phyloP scores from a whole-genome alignment of 2,113 vertebrate genomes.

The Etheostoma cragini region DNA sequence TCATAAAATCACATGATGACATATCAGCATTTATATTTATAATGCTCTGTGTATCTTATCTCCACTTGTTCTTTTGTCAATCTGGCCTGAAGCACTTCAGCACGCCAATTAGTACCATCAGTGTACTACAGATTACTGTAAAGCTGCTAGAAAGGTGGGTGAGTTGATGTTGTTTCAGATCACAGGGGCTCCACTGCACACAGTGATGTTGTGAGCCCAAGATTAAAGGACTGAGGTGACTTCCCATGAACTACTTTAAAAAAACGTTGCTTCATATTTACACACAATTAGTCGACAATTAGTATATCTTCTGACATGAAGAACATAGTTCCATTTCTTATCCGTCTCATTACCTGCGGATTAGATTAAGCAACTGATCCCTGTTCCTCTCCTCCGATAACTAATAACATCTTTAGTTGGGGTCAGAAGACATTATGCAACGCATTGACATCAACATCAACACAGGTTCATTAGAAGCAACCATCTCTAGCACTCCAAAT shows the following conservation, averaged over 20 bases:
- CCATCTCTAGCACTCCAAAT: neutral
- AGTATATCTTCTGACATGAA: neutral
- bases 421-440: neutral
- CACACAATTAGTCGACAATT: too few species aligned
- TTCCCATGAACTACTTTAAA: neutral
- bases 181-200: neutral
- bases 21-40: neutral
- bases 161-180: neutral
- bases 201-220: neutral
- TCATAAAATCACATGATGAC: neutral
- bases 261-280: neutral
- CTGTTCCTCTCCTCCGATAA: neutral
- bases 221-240: neutral
- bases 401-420: neutral
- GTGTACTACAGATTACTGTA: neutral
- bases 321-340: neutral
- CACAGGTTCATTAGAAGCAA: neutral
- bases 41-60: neutral
- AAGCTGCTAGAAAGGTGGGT: neutral
- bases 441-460: neutral
- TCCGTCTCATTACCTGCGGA: neutral
- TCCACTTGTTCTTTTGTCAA: neutral
- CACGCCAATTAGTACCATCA: neutral
- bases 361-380: neutral
- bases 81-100: neutral